Evolutionary conservation across 2,797 vertebrate genomes (phyloP).

Genomic region (Caiman crocodilus): DNA sequence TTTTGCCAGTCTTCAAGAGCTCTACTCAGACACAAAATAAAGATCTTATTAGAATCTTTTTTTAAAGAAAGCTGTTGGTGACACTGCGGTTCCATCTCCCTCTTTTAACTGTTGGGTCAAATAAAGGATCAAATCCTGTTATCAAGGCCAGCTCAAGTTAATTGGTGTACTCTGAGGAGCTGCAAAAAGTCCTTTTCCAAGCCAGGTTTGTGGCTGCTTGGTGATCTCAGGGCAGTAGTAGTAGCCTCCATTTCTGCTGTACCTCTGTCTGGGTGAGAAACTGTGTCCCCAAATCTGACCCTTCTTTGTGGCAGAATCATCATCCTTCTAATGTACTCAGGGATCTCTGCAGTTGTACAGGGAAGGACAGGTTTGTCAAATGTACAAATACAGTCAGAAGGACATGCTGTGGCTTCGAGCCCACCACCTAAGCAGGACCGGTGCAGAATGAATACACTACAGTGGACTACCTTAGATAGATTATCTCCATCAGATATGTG

Average conservation of each 20-base stretch:
- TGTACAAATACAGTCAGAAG: not conserved
- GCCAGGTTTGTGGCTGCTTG: not conserved
- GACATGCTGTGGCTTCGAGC: fast-evolving
- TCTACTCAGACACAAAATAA: not conserved
- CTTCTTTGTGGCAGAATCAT: not conserved
- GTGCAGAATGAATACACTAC: not conserved
- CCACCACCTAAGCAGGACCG: not conserved
- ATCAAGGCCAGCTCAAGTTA: not conserved
- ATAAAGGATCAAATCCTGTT: not conserved
- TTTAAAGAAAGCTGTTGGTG: no score
- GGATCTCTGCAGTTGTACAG: not conserved
- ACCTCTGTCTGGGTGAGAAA: not conserved
- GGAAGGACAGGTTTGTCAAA: not conserved
- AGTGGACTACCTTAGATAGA: not conserved
- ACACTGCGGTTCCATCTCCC: no score
- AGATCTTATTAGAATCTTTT: not conserved
- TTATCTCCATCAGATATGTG: not conserved
- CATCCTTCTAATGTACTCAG: not conserved
- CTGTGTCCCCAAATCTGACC: not conserved
- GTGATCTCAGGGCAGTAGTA: no score
- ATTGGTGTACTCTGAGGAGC: fast-evolving
- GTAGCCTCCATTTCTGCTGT: not conserved
- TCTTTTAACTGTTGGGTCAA: no score
- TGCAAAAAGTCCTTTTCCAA: not conserved
- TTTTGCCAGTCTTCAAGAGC: not conserved